A percentile compares a stretch with the other conserved stretches of the same genome.
phyloP scores from a whole-genome alignment of 2,113 vertebrate species.

The Eira barbara region DNA sequence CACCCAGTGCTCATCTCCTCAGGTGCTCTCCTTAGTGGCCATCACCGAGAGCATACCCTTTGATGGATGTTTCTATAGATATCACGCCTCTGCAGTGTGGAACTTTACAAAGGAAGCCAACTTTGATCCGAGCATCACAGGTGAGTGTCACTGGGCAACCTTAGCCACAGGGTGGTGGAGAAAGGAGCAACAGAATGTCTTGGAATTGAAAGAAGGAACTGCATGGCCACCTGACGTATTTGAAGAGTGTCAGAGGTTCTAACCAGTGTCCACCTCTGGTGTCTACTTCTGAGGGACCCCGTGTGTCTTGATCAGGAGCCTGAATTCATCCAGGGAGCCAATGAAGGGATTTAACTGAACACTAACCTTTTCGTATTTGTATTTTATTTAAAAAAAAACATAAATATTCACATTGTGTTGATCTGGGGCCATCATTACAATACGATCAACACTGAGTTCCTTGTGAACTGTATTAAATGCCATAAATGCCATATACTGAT shows the following conservation, averaged over 20 bases:
- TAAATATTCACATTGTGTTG: background rate
- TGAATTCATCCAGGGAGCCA: too few relatives aligned
- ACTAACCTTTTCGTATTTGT: background rate
- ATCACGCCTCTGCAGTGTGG: background rate
- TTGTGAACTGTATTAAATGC: background rate
- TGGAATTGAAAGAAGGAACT: background rate
- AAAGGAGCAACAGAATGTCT: too few relatives aligned
- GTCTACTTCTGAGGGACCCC: too few relatives aligned
- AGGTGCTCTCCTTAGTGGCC: too few relatives aligned
- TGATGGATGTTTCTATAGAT: background rate
- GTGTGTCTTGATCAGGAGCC: background rate
- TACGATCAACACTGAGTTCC: background rate
- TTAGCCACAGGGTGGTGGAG: too few relatives aligned
- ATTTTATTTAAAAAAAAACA: background rate
- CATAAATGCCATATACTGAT: too few relatives aligned
- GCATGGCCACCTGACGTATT: fast-evolving
- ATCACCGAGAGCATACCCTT: background rate
- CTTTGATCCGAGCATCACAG: background rate
- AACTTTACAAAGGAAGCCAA: background rate
- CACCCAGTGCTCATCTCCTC: too few relatives aligned
- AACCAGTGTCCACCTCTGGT: too few relatives aligned
- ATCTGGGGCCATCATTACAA: background rate
- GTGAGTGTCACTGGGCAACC: too few relatives aligned
- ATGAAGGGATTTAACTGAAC: background rate
- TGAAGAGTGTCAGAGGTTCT: background rate